These are phyloP conservation scores for Litocranius walleri DNA, from an alignment of 2,113 vertebrate species.

Conservation along the genomic window DNA sequence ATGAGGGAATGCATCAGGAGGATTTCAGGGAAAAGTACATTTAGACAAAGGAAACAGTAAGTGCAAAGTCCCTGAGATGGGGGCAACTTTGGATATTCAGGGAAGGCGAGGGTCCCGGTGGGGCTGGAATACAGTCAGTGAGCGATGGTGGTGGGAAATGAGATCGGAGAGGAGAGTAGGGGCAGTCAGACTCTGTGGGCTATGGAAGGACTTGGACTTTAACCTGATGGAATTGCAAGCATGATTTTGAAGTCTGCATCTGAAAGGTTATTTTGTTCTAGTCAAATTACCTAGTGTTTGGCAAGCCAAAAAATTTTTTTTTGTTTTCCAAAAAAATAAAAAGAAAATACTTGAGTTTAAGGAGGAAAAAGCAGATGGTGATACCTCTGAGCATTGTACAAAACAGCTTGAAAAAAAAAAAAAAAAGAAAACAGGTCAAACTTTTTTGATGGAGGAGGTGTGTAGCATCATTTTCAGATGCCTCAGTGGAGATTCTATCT, in stretches of 20 bases:
- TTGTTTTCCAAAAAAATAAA: background rate
- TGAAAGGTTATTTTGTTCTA: background rate
- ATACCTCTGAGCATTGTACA: background rate
- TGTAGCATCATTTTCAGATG: background rate
- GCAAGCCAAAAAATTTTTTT: background rate
- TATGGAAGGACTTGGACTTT: background rate
- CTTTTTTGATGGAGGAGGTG: background rate
- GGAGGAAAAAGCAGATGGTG: background rate
- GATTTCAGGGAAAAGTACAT: background rate
- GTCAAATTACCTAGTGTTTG: background rate
- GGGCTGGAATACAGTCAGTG: background rate
- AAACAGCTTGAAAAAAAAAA: background rate
- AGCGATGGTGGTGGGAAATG: background rate
- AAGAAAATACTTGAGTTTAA: background rate
- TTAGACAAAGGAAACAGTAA: background rate
- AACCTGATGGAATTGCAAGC: background rate
- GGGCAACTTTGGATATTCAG: background rate
- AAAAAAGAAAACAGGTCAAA: background rate
- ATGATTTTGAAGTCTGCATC: background rate
- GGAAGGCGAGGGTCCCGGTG: background rate
- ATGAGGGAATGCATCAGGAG: background rate
- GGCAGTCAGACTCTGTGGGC: fast-evolving
- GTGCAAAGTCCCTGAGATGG: background rate
- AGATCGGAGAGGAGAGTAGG: background rate
- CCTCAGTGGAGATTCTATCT: background rate